A percentile compares a stretch with the other conserved stretches of the same genome.
Evolutionary conservation across 2,113 vertebrate species (phyloP).

Genomic region (Caranx ignobilis): DNA sequence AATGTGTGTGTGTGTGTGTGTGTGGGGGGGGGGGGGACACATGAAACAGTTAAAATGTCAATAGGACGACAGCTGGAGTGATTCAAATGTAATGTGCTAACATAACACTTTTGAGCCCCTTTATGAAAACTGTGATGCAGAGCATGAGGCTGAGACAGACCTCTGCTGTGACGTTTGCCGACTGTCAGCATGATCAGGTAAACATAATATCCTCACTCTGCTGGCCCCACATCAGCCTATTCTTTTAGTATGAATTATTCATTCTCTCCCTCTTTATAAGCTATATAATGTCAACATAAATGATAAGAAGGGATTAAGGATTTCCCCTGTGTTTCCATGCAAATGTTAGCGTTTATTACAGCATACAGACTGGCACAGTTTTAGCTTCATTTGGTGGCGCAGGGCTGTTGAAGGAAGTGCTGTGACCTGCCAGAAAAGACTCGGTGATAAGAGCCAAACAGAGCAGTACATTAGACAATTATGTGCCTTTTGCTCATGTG

Average conservation of each 20-base stretch:
- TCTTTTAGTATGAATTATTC: conserved; percentile 67
- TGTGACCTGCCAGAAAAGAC: neutral
- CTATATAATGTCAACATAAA: conserved; percentile 49
- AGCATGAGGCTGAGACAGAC: conserved; percentile 5
- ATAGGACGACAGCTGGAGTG: neutral
- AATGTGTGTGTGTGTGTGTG: too few species aligned
- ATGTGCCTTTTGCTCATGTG: conserved; percentile 32
- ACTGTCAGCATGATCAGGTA: conserved; percentile 36
- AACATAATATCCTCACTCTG: conserved; percentile 49
- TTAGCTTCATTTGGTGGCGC: conserved; percentile 32
- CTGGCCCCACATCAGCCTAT: conserved; percentile 41
- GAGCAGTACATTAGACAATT: conserved; percentile 8
- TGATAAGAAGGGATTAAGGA: conserved; percentile 46
- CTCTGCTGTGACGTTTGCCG: conserved; percentile 14
- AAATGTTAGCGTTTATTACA: conserved; percentile 63
- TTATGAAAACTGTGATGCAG: conserved; percentile 32
- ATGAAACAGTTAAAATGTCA: conserved; percentile 16
- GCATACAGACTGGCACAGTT: conserved; percentile 22
- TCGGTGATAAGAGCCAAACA: conserved; percentile 4
- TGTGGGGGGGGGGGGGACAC: neutral
- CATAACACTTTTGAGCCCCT: neutral
- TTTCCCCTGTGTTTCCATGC: conserved; percentile 31
- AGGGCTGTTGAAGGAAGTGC: conserved; percentile 11
- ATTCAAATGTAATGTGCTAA: conserved; percentile 2
- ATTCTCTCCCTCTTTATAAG: conserved; percentile 45